These are phyloP conservation scores for Umimayanthus kanabou DNA, from an alignment of 92 coral and sea anemone species.

Conservation along the genomic window DNA sequence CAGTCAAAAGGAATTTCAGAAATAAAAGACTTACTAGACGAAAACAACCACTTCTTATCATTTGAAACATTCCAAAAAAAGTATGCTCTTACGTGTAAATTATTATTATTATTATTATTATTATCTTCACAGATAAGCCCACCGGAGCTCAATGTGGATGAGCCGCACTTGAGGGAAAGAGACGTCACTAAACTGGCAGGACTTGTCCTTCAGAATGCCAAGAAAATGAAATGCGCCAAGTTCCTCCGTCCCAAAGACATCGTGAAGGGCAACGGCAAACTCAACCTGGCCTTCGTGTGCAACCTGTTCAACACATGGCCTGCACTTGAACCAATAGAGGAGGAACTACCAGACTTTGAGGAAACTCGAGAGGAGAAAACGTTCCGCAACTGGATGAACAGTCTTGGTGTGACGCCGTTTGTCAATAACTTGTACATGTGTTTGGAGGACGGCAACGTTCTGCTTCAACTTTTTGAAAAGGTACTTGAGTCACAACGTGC, in stretches of 20 bases:
- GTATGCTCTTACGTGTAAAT: too few relatives aligned
- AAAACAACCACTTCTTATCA: too few relatives aligned
- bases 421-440: conserved; percentile 79
- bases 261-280: conserved; percentile 83
- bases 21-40: too few relatives aligned
- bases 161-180: conserved; percentile 75
- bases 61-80: too few relatives aligned
- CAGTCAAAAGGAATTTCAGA: too few relatives aligned
- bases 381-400: conserved; percentile 98
- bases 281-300: conserved; percentile 92
- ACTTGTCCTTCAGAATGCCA: conserved; percentile 87
- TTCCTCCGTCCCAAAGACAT: conserved; percentile 89
- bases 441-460: conserved; percentile 84
- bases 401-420: conserved; percentile 93
- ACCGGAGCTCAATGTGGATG: conserved; percentile 59
- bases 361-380: conserved; percentile 98
- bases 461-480: conserved; percentile 87
- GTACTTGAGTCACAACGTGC: conserved; percentile 33
- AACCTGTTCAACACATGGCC: conserved; percentile 86
- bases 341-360: conserved; percentile 80
- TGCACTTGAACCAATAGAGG: conserved; percentile 75
- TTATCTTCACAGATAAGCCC: conserved; percentile 74
- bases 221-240: conserved; percentile 83
- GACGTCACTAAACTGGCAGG: conserved; percentile 83
- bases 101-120: not conserved